Evolutionary conservation across 2,113 vertebrate genomes (phyloP), one percentile per base, ranked within the genome.

Genomic region (Nettapus auritus): DNA sequence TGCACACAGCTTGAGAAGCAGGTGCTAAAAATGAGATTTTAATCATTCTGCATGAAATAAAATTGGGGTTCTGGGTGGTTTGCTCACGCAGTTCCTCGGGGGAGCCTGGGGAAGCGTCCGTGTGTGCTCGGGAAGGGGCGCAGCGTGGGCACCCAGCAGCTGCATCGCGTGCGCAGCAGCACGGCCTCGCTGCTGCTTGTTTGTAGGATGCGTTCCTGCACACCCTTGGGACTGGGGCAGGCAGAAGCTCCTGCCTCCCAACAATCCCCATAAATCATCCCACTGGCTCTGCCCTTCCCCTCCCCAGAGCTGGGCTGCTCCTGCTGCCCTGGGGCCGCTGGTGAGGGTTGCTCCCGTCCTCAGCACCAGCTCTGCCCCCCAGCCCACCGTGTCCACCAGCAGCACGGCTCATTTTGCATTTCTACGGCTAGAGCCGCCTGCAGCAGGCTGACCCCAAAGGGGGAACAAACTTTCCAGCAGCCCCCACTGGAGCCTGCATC

Each of bases 161-260:
- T 21, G 6, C 3, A 7, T 5, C 13, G 6, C 3, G 13, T 4
- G 3, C 36, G 36, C 34, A 3, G 59, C 42, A 60, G 80, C 52
- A 0, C 1, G 0, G 56, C 80, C 74, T 48, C 7, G 2, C 48
- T 13, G 42, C 3, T 8, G 14, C 46, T 55, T 52, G 2, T 4
- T 46, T 13, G 26, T 42, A 56, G 57, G 63, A 90, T 29, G 38
- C 28, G 14, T 28, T 44, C 46, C 13, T 18, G 33, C 6, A 68
- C 48, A n/a, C 20, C 73, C 57, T 28, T 6, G 38, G 70, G 31
- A 62, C 12, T 4, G 18, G 10, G 26, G 21, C 2, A 3, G 29
- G 59, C 22, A 21, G 31, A 9, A 31, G 42, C 42, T 44, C 20
- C 57, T n/a, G 28, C 64, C 64, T 14, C 23, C 33, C 23, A n/a